Evolutionary conservation across 2,797 vertebrate genomes (phyloP), one percentile per base, ranked within the genome.

Genomic region (Vespertilio murinus): DNA sequence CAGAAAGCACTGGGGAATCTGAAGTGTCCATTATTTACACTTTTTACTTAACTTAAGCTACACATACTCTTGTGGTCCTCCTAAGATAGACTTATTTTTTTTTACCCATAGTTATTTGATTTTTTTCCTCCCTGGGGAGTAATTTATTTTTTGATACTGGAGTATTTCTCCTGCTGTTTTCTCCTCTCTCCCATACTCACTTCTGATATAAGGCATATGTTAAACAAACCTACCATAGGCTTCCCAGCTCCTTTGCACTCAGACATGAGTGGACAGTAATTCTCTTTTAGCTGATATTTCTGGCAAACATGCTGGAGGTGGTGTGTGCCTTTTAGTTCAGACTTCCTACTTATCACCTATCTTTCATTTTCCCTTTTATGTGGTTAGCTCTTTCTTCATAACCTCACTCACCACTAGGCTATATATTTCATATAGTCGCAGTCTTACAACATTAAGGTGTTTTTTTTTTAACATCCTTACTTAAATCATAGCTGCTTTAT

Each of bases 391-490:
- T 61, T 64, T 88, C 23, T 67, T 91, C 13, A 42, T 90, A 73
- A 70, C 61, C 56, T 70, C 16, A 33, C 49, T 75, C 74, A 78
- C 85, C 78, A 75, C 16, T 67, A 77, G 73, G 84, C 38, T 45
- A 40, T 74, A 74, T 69, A 90, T 96, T 96, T 97, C 61, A 84
- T 94, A 64, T 45, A 88, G n/a, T 77, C 47, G 88, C 59, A 77
- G 33, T 85, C 45, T 86, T 38, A 56, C 3, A 74, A 40, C 25
- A 16, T 28, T 64, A 18, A 54, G 6, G 9, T 45, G 82, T 93
- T 80, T 52, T 33, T 49, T 97, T 49, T 97, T 94, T 91, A 92
- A 52, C 22, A 77, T 92, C 6, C 78, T 90, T 96, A 91, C 77
- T 95, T 93, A 95, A 92, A 91, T 88, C 73, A 70, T 71, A 83